These are phyloP conservation scores for Leptarthrus brevirostris DNA, from an alignment of 2,888 invertebrate genomes.

Conservation along the genomic window DNA sequence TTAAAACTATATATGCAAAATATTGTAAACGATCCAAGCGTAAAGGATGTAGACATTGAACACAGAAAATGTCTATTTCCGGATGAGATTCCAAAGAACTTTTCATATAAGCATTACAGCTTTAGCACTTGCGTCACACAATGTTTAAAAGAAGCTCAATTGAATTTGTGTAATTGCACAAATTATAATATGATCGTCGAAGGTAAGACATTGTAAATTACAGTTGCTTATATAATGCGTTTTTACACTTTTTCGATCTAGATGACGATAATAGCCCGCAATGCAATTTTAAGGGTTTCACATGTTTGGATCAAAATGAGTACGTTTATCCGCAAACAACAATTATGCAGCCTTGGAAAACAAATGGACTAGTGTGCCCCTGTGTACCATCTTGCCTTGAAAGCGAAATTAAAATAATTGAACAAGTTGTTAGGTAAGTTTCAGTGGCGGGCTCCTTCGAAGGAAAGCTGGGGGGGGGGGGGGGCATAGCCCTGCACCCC, in stretches of 20 bases:
- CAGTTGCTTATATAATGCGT: too few relatives aligned
- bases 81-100: slow-evolving; percentile 71
- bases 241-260: slow-evolving; percentile 17
- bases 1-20: slow-evolving; percentile 68
- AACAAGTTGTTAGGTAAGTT: slow-evolving; percentile 46
- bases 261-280: slow-evolving; percentile 56
- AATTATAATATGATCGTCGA: slow-evolving; percentile 75
- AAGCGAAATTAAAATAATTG: slow-evolving; percentile 71
- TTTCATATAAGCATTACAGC: slow-evolving; percentile 75
- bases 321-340: slow-evolving; percentile 64
- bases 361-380: slow-evolving; percentile 71
- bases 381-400: slow-evolving; percentile 79
- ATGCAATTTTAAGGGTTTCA: slow-evolving; percentile 73
- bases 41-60: slow-evolving; percentile 70
- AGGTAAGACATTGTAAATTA: slow-evolving; percentile 61
- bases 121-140: slow-evolving; percentile 78
- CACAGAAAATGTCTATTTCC: slow-evolving; percentile 79
- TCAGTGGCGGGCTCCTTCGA: too few relatives aligned
- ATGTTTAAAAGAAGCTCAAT: slow-evolving; percentile 74
- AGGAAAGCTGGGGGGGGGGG: too few relatives aligned
- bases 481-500: too few relatives aligned
- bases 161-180: slow-evolving; percentile 73
- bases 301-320: slow-evolving; percentile 72
- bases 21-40: slow-evolving; percentile 75
- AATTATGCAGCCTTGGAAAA: slow-evolving; percentile 72